A percentile compares a stretch with the other conserved stretches of the same genome.
These are phyloP conservation scores for Diadophis punctatus DNA, from an alignment of 2,113 vertebrate species.

Conservation along the genomic window DNA sequence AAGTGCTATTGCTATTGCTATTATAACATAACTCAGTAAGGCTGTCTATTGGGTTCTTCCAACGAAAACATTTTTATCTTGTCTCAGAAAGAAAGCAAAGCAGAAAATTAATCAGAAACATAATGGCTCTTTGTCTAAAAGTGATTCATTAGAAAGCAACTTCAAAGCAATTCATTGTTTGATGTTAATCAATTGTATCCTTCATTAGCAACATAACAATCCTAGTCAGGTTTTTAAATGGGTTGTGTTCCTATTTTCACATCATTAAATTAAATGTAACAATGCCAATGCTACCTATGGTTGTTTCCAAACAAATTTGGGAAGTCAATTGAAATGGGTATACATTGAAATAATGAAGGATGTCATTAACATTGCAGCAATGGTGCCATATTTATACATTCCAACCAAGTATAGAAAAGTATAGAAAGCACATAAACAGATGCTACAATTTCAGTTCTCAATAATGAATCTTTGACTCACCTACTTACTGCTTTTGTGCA, in stretches of 20 bases:
- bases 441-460: not conserved
- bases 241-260: slow-evolving; percentile 45
- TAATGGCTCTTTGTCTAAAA: slow-evolving; percentile 58
- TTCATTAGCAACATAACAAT: slow-evolving; percentile 60
- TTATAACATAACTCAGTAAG: slow-evolving; percentile 41
- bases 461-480: not conserved
- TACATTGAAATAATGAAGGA: not conserved
- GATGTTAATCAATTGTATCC: slow-evolving; percentile 46
- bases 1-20: too few relatives aligned
- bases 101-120: slow-evolving; percentile 67
- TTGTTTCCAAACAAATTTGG: slow-evolving; percentile 23
- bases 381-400: not conserved
- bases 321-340: not conserved
- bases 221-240: slow-evolving; percentile 34
- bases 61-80: slow-evolving; percentile 62
- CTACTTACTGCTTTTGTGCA: not conserved
- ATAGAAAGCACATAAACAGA: not conserved
- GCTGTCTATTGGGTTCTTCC: slow-evolving; percentile 42
- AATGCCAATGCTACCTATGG: slow-evolving; percentile 10
- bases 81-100: slow-evolving; percentile 57
- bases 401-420: not conserved
- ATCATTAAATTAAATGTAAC: slow-evolving; percentile 45
- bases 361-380: not conserved
- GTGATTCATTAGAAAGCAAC: slow-evolving; percentile 59
- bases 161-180: slow-evolving; percentile 61